Conservation (phyloP, 2,797 vertebrate genomes). For the Melanotaenia nigrans region DNA sequence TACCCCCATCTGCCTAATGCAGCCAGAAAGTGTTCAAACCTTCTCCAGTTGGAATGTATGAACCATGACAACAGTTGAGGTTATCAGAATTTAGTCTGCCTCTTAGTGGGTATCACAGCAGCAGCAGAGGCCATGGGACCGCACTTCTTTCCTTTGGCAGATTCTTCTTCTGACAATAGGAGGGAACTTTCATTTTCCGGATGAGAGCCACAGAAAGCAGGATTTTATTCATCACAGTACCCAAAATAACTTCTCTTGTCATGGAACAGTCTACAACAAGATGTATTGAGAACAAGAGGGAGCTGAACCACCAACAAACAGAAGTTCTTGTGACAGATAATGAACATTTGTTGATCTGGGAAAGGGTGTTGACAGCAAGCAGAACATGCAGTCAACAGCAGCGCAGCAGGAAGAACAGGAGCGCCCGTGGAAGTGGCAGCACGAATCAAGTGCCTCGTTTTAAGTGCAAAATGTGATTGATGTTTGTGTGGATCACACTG, state of each 20-base stretch:
- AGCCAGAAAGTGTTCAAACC: too few relatives aligned
- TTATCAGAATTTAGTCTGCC: too few relatives aligned
- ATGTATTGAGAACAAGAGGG: constrained; percentile 1
- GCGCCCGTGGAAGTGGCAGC: constrained; percentile 2
- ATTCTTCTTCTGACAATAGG: constrained; percentile 3
- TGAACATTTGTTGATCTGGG: constrained; percentile 23
- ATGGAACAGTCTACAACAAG: constrained; percentile 8
- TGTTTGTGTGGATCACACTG: constrained; percentile 2
- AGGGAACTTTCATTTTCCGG: constrained; percentile 18
- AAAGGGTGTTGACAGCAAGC: constrained; percentile 22
- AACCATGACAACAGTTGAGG: too few relatives aligned
- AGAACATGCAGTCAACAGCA: constrained; percentile 17
- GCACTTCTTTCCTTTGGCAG: constrained; percentile 19
- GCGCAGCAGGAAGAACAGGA: constrained; percentile 22
- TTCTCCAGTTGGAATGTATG: too few relatives aligned
- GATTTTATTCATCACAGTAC: constrained; percentile 22
- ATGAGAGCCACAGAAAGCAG: constrained; percentile 10
- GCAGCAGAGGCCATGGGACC: background rate
- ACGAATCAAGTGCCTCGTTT: constrained; percentile 4
- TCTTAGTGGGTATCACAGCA: constrained; percentile 4
- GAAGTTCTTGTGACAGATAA: constrained; percentile 16
- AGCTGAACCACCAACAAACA: constrained; percentile 14
- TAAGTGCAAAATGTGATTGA: constrained; percentile 4
- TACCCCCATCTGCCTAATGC: too few relatives aligned
- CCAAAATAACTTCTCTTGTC: constrained; percentile 39